A percentile compares a stretch with the other conserved stretches of the same genome.
phyloP scores from a whole-genome alignment of 2,113 vertebrate genomes.

The Pithys albifrons region DNA sequence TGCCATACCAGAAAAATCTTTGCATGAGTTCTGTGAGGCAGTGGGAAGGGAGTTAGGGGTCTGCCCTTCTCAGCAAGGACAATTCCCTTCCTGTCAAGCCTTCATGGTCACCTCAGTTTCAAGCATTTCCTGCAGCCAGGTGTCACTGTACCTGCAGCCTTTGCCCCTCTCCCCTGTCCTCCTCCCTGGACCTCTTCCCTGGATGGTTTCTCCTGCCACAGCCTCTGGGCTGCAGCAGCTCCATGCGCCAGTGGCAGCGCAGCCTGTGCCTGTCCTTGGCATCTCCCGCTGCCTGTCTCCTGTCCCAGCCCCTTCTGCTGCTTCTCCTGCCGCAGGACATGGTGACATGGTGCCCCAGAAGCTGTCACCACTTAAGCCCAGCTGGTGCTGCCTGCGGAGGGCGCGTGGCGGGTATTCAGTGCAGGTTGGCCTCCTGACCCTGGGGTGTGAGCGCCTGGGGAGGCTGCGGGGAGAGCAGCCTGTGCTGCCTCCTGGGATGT shows the following conservation, averaged over 20 bases:
- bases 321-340: background rate
- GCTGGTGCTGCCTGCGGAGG: background rate
- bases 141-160: too few relatives aligned
- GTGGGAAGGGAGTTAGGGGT: background rate
- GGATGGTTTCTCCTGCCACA: fast-evolving
- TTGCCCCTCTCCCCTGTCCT: background rate
- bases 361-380: constrained; percentile 11
- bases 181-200: background rate
- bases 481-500: background rate
- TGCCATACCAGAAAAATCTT: background rate
- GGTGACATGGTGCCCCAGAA: background rate
- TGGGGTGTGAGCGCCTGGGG: background rate
- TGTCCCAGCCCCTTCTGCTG: background rate
- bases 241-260: fast-evolving
- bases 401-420: background rate
- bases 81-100: background rate
- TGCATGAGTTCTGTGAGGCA: background rate
- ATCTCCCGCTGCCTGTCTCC: fast-evolving
- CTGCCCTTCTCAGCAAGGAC: background rate
- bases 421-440: constrained; percentile 45
- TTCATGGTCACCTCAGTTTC: background rate
- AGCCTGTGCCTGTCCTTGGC: background rate
- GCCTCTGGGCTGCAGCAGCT: fast-evolving
- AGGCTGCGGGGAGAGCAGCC: background rate
- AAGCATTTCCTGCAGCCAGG: background rate